These are phyloP conservation scores for Chloropsis cyanopogon DNA, from an alignment of 2,113 vertebrate species.

Conservation along the genomic window DNA sequence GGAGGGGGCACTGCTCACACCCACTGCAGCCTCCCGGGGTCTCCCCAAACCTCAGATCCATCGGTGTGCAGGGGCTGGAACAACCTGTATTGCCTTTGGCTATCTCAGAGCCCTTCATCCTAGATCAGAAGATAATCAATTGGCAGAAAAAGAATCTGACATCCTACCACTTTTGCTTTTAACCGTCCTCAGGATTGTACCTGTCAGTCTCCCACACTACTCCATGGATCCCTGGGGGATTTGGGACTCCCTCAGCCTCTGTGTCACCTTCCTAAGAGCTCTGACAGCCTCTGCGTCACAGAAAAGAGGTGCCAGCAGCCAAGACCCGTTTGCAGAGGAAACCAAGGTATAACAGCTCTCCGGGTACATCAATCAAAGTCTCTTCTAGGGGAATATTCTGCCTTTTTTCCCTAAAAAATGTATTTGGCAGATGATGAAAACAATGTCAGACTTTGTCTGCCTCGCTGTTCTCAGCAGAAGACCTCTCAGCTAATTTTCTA, in stretches of 20 bases:
- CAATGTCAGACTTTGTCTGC: not conserved
- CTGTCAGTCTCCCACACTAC: not conserved
- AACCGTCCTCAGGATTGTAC: not conserved
- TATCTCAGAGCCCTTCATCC: not conserved
- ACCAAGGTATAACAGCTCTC: not conserved
- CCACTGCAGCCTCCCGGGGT: not conserved
- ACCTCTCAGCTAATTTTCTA: not conserved
- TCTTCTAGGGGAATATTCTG: not conserved
- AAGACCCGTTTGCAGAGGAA: not conserved
- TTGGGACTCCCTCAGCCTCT: not conserved
- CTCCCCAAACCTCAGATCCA: not conserved
- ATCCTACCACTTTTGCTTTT: not conserved
- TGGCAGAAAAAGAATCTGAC: accelerated
- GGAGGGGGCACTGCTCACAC: not conserved
- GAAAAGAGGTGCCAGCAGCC: not conserved
- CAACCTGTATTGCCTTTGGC: not conserved
- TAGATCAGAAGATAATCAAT: not conserved
- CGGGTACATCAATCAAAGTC: not conserved
- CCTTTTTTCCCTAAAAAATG: not conserved
- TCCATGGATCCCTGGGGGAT: not conserved
- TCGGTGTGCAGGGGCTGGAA: not conserved
- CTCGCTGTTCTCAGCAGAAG: not conserved
- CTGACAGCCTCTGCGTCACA: not conserved
- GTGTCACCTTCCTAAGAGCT: not conserved
- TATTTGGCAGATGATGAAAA: not conserved